phyloP scores from a whole-genome alignment of 2,113 vertebrate species.

The Hystrix cristata region DNA sequence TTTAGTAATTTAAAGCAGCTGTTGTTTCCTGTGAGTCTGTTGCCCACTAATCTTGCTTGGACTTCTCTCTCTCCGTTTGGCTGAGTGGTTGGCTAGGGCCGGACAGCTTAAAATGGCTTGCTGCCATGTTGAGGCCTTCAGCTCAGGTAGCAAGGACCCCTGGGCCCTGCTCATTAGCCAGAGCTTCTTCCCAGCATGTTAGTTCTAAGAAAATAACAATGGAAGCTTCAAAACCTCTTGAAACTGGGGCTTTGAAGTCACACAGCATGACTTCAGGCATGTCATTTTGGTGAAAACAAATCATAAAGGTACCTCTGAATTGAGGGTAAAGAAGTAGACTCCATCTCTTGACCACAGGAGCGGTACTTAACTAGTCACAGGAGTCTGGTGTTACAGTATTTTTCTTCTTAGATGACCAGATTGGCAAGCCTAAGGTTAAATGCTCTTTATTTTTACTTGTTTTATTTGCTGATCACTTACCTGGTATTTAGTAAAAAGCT shows the following conservation, averaged over 20 bases:
- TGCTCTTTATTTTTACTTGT: constrained; percentile 23
- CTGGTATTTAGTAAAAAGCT: constrained; percentile 38
- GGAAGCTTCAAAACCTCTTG: background rate
- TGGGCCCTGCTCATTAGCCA: background rate
- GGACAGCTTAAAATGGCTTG: background rate
- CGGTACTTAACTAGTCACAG: background rate
- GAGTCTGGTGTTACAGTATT: background rate
- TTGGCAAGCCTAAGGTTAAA: constrained; percentile 54
- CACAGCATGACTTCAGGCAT: background rate
- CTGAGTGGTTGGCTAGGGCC: background rate
- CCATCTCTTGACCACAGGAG: background rate
- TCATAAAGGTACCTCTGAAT: background rate
- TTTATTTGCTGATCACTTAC: constrained; percentile 50
- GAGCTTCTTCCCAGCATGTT: background rate
- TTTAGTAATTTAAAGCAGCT: background rate
- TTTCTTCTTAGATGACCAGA: background rate
- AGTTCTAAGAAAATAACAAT: background rate
- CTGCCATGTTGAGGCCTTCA: background rate
- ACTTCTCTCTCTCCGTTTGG: background rate
- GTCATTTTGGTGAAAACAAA: constrained; percentile 29
- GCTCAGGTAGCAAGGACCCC: background rate
- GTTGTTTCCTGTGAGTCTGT: background rate
- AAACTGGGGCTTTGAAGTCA: constrained; percentile 8
- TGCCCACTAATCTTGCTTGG: background rate
- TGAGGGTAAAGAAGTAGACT: background rate